Conservation (phyloP, 2,113 vertebrate genomes). For the Nanorana parkeri region DNA sequence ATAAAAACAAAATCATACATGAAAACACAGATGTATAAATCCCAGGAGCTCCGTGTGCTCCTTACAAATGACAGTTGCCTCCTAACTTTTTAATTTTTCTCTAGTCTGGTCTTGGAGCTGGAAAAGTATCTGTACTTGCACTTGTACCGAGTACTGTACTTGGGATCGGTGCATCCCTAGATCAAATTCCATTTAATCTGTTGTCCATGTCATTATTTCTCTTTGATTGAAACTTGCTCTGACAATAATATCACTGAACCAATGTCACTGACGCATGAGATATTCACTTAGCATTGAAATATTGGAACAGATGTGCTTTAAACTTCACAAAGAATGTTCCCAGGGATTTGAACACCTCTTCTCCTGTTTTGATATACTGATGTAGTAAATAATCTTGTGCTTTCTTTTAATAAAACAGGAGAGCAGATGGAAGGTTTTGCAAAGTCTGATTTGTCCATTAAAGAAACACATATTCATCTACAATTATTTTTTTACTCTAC, state of each 20-base stretch:
- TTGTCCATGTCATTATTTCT: too few species aligned
- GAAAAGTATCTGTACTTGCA: too few species aligned
- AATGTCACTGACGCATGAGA: constrained; percentile 20
- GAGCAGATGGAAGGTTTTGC: constrained; percentile 54
- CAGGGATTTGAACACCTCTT: constrained; percentile 39
- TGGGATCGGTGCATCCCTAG: too few species aligned
- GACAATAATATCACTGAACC: neutral
- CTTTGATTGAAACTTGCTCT: too few species aligned
- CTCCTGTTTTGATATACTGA: constrained; percentile 27
- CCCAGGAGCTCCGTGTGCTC: too few species aligned
- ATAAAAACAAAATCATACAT: too few species aligned
- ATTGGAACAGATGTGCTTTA: constrained; percentile 49
- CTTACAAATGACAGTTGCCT: too few species aligned
- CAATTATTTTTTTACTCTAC: constrained; percentile 34
- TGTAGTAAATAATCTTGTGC: constrained; percentile 39
- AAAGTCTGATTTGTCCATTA: constrained; percentile 50
- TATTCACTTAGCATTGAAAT: constrained; percentile 44
- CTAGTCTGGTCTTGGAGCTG: too few species aligned
- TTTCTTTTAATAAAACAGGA: constrained; percentile 39
- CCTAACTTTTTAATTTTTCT: too few species aligned
- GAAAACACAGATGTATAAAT: too few species aligned
- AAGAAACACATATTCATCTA: constrained; percentile 39
- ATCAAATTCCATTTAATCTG: too few species aligned
- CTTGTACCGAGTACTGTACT: too few species aligned
- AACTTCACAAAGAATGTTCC: constrained; percentile 28